Base-by-base conservation (phyloP, 2,888 invertebrate species). In the Taphrorychus bicolor region DNA sequence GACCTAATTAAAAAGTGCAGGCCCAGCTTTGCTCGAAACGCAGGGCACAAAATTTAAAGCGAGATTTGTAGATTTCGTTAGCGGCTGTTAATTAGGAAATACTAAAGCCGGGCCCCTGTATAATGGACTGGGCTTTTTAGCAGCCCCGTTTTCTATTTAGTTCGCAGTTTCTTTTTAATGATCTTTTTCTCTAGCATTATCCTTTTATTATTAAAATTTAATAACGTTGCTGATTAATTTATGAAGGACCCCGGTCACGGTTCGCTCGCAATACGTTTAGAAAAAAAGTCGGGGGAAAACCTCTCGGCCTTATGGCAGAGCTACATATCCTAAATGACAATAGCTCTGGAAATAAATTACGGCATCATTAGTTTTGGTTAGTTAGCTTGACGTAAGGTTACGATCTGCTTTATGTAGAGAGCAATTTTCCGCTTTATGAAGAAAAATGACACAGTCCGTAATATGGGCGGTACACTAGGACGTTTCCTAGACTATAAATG, bases 371-470 rank as follows among this genome's bases (percentile, higher is more conserved):
- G 51, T 51, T 51, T 51, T 51, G 51, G 51, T 51, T 51, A 51
- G 51, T 51, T 51, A 51, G 17, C 51, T 19, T 51, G 51, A 51
- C 51, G 51, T 51, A 45, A 18, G 51, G 22, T 51, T 51, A 51
- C 51, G 51, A n/a, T 51, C 51, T 51, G 51, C 22, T 51, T 21
- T 51, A 51, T 21, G 51, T 51, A 51, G 21, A 21, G 51, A 21
- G 51, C 51, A 51, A 51, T 51, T 51, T 51, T 51, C 51, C 51
- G 51, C 16, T 22, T 45, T 21, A 51, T 51, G 51, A 51, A 51
- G 51, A 51, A 51, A 51, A 51, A 51, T 51, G 21, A 18, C 19
- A 17, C 14, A 45, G 17, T 5, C 45, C 16, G 14, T 45, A 45
- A 45, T 45, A 5, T 45, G 5, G 17, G 7, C 14, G 45, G 17